These are phyloP conservation scores for Apamea anceps DNA, from an alignment of 2,888 invertebrate species.

Conservation along the genomic window DNA sequence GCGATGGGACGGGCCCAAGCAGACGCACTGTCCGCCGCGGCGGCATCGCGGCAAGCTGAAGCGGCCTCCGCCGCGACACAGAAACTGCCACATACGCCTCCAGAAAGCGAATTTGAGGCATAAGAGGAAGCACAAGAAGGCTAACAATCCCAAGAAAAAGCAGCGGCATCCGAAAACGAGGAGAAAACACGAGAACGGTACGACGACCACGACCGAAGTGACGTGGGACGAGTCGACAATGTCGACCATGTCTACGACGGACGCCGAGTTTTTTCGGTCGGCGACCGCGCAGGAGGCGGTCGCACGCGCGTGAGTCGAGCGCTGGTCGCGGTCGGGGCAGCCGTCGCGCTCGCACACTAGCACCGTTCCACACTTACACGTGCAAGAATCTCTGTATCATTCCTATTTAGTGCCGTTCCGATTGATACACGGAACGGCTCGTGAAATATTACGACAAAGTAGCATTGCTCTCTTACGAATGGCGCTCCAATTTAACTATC, in stretches of 20 bases:
- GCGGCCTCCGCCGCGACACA: conserved; percentile 83
- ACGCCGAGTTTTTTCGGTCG: conserved; percentile 90
- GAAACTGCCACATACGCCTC: conserved; percentile 87
- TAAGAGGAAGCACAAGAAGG: conserved; percentile 89
- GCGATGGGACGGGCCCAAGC: conserved; percentile 82
- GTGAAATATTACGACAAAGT: conserved; percentile 72
- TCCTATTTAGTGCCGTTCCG: conserved; percentile 75
- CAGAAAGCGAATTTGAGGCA: conserved; percentile 85
- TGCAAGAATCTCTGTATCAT: conserved; percentile 84
- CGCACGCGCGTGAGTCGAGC: conserved; percentile 88
- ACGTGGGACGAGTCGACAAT: conserved; percentile 89
- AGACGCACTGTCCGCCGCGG: conserved; percentile 82
- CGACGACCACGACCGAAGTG: conserved; percentile 87
- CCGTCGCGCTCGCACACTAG: conserved; percentile 89
- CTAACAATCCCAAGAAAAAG: conserved; percentile 87
- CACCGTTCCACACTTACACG: conserved; percentile 88
- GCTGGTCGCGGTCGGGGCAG: conserved; percentile 87
- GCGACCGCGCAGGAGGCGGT: conserved; percentile 90
- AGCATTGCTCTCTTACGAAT: conserved; percentile 80
- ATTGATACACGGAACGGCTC: conserved; percentile 66
- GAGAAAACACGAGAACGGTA: conserved; percentile 87
- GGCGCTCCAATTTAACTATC: conserved; percentile 70
- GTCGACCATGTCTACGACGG: conserved; percentile 88
- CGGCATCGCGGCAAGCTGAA: conserved; percentile 87
- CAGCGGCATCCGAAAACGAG: conserved; percentile 90